A percentile compares a stretch with the other conserved stretches of the same genome.
Conservation (phyloP, 2,888 invertebrate species). For the Agrypnus murinus region DNA sequence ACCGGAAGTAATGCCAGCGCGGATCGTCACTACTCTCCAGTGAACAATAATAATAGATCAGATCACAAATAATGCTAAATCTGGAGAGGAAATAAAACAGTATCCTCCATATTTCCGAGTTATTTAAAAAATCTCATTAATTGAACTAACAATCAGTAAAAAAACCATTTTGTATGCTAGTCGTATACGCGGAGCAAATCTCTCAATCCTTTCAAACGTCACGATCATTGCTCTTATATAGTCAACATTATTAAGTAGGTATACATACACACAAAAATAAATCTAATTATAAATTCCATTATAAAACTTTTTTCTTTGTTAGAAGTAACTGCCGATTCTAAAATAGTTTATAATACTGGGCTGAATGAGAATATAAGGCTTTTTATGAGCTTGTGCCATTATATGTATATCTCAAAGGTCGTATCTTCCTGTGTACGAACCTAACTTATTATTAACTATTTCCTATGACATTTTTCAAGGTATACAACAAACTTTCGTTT, state of each 20-base stretch:
- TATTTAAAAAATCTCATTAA: too few relatives aligned
- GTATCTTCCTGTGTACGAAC: conserved; percentile 11
- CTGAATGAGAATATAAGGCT: conserved; percentile 19
- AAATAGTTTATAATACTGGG: neutral
- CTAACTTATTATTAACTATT: conserved; percentile 8
- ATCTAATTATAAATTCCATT: neutral
- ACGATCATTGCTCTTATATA: neutral
- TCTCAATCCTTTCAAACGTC: conserved; percentile 2
- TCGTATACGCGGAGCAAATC: conserved; percentile 1
- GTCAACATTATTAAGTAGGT: conserved; percentile 3
- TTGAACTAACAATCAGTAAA: too few relatives aligned
- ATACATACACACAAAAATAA: neutral
- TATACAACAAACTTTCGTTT: neutral
- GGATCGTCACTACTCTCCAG: neutral
- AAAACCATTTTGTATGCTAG: too few relatives aligned
- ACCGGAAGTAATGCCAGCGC: conserved; percentile 24
- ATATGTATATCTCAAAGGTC: conserved; percentile 1
- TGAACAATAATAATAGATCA: too few relatives aligned
- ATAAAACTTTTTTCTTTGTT: conserved; percentile 7
- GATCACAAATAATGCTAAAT: too few relatives aligned
- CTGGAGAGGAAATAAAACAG: too few relatives aligned
- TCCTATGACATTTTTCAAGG: conserved; percentile 2
- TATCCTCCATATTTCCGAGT: too few relatives aligned
- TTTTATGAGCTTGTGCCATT: neutral
- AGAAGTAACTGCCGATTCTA: conserved; percentile 8